Evolutionary conservation across 2,888 invertebrate species (phyloP).

Genomic region (Mythimna albipuncta): DNA sequence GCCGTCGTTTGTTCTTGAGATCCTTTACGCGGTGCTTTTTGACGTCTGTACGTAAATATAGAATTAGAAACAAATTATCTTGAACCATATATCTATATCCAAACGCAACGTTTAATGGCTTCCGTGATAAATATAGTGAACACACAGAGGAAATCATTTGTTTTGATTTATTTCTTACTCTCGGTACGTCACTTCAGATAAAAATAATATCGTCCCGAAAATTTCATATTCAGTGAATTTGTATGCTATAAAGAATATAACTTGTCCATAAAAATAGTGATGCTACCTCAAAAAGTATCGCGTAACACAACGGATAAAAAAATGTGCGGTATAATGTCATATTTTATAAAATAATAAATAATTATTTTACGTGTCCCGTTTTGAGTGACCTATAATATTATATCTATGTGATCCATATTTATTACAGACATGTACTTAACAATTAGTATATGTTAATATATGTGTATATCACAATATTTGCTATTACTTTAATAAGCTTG

Average conservation of each 20-base stretch:
- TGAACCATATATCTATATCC: constrained; percentile 43
- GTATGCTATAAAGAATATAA: neutral
- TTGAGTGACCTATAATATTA: constrained; percentile 78
- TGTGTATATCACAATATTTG: constrained; percentile 82
- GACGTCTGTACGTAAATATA: constrained; percentile 54
- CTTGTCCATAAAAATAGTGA: constrained; percentile 13
- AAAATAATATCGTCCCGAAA: constrained; percentile 12
- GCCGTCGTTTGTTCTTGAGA: constrained; percentile 77
- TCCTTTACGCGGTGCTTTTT: constrained; percentile 62
- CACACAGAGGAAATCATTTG: constrained; percentile 42
- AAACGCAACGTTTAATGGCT: constrained; percentile 53
- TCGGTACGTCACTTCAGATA: constrained; percentile 23
- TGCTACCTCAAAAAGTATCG: constrained; percentile 60
- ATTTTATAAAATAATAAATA: constrained; percentile 74
- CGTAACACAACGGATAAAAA: constrained; percentile 56
- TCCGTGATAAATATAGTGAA: constrained; percentile 49
- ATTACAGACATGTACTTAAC: constrained; percentile 79
- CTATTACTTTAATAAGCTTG: constrained; percentile 88
- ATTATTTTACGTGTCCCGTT: constrained; percentile 78
- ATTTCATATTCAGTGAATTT: constrained; percentile 5
- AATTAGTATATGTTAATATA: constrained; percentile 75
- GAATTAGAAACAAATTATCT: constrained; percentile 42
- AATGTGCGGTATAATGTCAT: constrained; percentile 73
- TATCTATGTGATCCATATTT: constrained; percentile 79
- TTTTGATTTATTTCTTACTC: constrained; percentile 45